These are phyloP conservation scores for Coboldia fuscipes DNA, from an alignment of 1,140 invertebrate species.

Conservation along the genomic window DNA sequence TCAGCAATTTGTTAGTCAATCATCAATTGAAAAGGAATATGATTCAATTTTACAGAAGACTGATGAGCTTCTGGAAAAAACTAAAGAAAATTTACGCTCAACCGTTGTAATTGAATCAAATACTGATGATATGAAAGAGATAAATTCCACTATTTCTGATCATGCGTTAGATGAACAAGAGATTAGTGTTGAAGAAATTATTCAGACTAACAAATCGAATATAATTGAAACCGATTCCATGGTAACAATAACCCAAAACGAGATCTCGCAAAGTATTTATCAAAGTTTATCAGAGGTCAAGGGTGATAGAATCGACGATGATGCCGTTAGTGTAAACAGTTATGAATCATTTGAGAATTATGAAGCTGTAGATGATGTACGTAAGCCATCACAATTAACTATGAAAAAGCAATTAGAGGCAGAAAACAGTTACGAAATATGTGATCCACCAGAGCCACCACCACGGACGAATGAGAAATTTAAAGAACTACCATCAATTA, in stretches of 20 bases:
- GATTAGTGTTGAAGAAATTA: too few relatives aligned
- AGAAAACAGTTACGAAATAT: slow-evolving; percentile 15
- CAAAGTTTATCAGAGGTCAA: slow-evolving; percentile 13
- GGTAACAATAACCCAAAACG: neutral
- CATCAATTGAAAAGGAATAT: neutral
- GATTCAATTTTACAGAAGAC: neutral
- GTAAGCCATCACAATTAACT: slow-evolving; percentile 1
- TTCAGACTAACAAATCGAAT: too few relatives aligned
- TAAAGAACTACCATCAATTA: neutral
- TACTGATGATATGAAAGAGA: too few relatives aligned
- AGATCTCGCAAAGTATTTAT: slow-evolving; percentile 14
- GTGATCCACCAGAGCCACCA: slow-evolving; percentile 9
- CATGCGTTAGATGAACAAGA: too few relatives aligned
- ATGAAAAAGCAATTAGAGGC: neutral
- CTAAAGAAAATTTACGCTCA: neutral
- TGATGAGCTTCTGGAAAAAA: neutral
- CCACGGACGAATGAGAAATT: slow-evolving; percentile 3
- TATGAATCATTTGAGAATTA: slow-evolving; percentile 12
- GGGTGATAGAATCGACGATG: neutral
- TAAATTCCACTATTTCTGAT: too few relatives aligned
- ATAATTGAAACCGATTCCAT: too few relatives aligned
- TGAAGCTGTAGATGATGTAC: slow-evolving; percentile 13
- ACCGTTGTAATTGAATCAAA: too few relatives aligned
- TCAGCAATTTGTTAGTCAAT: neutral
- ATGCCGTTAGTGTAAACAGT: neutral